Evolutionary conservation across 2,797 vertebrate genomes (phyloP).

Genomic region (Falco berigora): DNA sequence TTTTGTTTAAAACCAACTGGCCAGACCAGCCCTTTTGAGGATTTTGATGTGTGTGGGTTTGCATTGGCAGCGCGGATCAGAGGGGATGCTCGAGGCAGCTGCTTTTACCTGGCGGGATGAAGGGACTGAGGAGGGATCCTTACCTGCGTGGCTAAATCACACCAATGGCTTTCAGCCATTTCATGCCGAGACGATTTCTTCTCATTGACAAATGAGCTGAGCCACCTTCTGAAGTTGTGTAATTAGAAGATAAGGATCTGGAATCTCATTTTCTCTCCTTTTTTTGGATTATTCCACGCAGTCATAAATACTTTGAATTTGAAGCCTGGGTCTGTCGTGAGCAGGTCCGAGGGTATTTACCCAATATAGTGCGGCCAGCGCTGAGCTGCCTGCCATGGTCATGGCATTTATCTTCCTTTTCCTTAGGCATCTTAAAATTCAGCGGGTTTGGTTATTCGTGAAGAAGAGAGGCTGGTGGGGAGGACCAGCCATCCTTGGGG

Average conservation of each 20-base stretch:
- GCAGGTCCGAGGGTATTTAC: background rate
- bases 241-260: background rate
- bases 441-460: background rate
- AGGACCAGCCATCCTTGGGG: fast-evolving
- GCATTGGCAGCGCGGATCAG: fast-evolving
- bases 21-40: fast-evolving
- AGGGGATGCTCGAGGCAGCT: background rate
- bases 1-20: background rate
- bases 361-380: fast-evolving
- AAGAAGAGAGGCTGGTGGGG: fast-evolving
- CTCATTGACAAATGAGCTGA: background rate
- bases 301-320: background rate
- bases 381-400: background rate
- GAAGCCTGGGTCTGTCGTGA: background rate
- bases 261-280: background rate
- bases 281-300: background rate
- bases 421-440: background rate
- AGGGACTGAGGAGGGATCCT: background rate
- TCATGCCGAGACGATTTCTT: background rate
- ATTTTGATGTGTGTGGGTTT: background rate
- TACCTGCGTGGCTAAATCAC: background rate
- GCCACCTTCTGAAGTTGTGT: background rate
- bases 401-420: background rate
- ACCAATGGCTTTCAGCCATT: background rate
- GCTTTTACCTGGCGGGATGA: background rate